A percentile compares a stretch with the other conserved stretches of the same genome.
Conservation (phyloP, 2,797 vertebrate species). For the Potorous gilbertii region DNA sequence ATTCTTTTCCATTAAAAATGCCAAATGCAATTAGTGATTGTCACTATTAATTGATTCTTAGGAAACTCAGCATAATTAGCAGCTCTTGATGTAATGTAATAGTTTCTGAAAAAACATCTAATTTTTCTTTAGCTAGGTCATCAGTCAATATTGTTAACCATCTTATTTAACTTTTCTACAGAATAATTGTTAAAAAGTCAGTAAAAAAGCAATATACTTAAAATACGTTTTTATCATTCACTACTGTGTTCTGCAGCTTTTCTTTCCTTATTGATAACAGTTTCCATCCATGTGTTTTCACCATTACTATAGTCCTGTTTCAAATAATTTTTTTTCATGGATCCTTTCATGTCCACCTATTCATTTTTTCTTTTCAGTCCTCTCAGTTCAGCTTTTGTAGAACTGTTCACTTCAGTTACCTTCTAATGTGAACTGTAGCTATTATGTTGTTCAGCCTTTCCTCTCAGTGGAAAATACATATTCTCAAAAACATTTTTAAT, state of each 20-base stretch:
- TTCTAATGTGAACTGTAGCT: neutral
- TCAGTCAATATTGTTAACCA: neutral
- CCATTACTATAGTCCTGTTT: neutral
- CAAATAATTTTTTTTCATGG: neutral
- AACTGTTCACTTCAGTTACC: neutral
- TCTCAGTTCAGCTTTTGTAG: neutral
- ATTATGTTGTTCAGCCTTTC: conserved; percentile 23
- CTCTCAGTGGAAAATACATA: conserved; percentile 4
- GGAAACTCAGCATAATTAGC: conserved; percentile 22
- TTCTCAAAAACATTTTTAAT: conserved; percentile 40
- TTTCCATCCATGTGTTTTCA: conserved; percentile 47
- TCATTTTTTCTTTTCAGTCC: neutral
- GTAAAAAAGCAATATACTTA: neutral
- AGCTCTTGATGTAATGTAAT: neutral
- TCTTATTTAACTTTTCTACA: conserved; percentile 37
- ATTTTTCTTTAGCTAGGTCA: conserved; percentile 32
- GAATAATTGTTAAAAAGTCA: conserved; percentile 42
- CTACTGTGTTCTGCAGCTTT: conserved; percentile 20
- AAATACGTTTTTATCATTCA: neutral
- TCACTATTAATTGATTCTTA: conserved; percentile 15
- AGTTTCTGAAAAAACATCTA: conserved; percentile 3
- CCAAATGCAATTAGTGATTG: conserved; percentile 11
- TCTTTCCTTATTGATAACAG: conserved; percentile 14
- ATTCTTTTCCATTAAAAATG: neutral
- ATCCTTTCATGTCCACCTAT: neutral